Evolutionary conservation across 2,888 invertebrate species (phyloP).

Genomic region (Hypolimnas misippus): DNA sequence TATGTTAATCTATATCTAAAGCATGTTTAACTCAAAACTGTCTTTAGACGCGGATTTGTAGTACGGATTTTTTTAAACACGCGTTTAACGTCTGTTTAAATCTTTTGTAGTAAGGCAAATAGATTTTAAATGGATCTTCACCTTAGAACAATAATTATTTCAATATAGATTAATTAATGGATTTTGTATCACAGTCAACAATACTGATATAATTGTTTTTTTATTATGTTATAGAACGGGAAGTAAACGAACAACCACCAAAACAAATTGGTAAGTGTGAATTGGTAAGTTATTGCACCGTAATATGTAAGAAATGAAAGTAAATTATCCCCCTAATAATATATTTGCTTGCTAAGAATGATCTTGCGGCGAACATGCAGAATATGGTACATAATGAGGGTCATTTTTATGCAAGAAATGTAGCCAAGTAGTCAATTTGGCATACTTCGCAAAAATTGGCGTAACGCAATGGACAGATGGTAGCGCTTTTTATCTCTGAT

Average conservation of each 20-base stretch:
- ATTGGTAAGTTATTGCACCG: neutral
- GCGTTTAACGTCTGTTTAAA: no score
- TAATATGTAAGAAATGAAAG: conserved; percentile 30
- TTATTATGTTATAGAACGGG: neutral
- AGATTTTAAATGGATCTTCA: neutral
- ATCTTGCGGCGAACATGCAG: conserved; percentile 32
- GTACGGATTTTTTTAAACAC: no score
- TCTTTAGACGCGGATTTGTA: no score
- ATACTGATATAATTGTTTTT: neutral
- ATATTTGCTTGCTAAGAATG: conserved; percentile 27
- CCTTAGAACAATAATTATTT: neutral
- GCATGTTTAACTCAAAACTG: no score
- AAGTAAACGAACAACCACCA: neutral
- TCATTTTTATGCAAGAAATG: conserved; percentile 45
- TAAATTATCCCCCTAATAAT: conserved; percentile 20
- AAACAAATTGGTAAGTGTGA: no score
- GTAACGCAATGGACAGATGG: conserved; percentile 46
- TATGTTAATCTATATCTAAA: no score
- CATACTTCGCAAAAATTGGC: conserved; percentile 46
- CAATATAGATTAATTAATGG: neutral
- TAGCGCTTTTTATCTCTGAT: conserved; percentile 45
- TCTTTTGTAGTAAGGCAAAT: no score
- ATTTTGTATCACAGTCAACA: neutral
- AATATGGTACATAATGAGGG: conserved; percentile 43
- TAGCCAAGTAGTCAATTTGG: conserved; percentile 47